These are phyloP conservation scores for Ectropis crepuscularia DNA, from an alignment of 2,888 invertebrate species.

Conservation along the genomic window DNA sequence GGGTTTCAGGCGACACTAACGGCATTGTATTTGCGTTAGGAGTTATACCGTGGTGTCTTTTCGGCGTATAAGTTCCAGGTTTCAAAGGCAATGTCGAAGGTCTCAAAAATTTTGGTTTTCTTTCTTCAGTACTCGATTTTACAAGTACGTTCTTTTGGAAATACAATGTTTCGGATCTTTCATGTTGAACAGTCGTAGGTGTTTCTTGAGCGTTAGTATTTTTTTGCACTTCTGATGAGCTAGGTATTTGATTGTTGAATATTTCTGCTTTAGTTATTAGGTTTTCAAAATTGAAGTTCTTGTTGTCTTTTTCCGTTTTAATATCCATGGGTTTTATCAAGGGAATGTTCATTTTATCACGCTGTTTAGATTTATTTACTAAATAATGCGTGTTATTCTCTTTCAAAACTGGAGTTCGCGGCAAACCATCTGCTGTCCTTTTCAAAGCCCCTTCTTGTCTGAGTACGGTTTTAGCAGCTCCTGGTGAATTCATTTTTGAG, in stretches of 20 bases:
- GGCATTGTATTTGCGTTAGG: constrained; percentile 93
- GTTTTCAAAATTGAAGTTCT: constrained; percentile 80
- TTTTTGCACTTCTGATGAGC: constrained; percentile 73
- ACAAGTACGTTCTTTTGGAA: constrained; percentile 73
- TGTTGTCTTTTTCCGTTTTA: constrained; percentile 67
- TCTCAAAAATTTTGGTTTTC: constrained; percentile 89
- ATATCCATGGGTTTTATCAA: constrained; percentile 55
- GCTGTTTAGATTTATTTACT: constrained; percentile 58
- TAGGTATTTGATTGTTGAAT: constrained; percentile 74
- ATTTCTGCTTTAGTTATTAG: constrained; percentile 82
- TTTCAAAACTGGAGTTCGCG: constrained; percentile 67
- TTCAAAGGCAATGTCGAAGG: constrained; percentile 93
- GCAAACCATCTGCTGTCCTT: constrained; percentile 66
- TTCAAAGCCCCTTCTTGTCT: constrained; percentile 66
- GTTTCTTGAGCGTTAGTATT: constrained; percentile 68
- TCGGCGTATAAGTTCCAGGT: constrained; percentile 92
- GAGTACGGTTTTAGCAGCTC: constrained; percentile 51
- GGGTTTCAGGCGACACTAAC: constrained; percentile 95
- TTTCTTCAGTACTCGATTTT: constrained; percentile 67
- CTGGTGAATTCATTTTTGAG: constrained; percentile 58
- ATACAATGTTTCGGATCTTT: constrained; percentile 79
- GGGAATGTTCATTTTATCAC: constrained; percentile 56
- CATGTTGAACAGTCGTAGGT: constrained; percentile 56
- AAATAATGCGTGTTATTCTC: constrained; percentile 59
- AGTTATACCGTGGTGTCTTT: constrained; percentile 92